Base-by-base conservation (phyloP, 2,888 invertebrate species). In the Oscheius onirici region DNA sequence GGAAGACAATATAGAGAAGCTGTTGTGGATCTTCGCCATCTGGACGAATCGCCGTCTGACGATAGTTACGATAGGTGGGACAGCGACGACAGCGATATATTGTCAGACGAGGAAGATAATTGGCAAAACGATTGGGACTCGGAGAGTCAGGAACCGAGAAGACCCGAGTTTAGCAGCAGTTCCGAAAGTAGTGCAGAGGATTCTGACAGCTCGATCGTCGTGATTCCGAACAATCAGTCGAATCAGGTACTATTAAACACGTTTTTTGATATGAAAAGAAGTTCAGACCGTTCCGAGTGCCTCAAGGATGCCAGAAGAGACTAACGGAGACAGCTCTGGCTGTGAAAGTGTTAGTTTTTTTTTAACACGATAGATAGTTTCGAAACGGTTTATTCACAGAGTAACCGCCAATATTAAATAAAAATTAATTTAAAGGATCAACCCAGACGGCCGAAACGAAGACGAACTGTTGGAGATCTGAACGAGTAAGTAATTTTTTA, bases 111-210 rank as follows among this genome's bases (percentile, higher is more conserved):
- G 34, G 57, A 40, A 57, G 57, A 57, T 5, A n/a, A 57, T 5
- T 57, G 57, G 57, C 13, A 57, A n/a, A 8, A 57, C 8, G 57
- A 57, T 17, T 57, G 57, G 57, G 57, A 57, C 6, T 34, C 34
- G 15, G 57, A 57, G 17, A 40, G 26, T 11, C 28, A 57, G 17
- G 34, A 57, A 6, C 17, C 17, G 15, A 28, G 34, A 17, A 11
- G 57, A 13, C 40, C 49, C 57, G n/a, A 15, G 15, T 28, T 20
- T 13, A 10, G 55, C 3, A 15, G 46, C n/a, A 46, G 26, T 10
- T 15, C 28, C 17, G 55, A 55, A 17, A 24, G 52, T n/a, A 26
- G 24, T 55, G 15, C 26, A 26, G 55, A 55, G 28, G 26, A 26
- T n/a, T 55, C 55, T 1, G 28, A 55, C 55, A 11, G 11, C 5